Base-by-base conservation (phyloP, 2,888 invertebrate species). In the Latrodectus hesperus region DNA sequence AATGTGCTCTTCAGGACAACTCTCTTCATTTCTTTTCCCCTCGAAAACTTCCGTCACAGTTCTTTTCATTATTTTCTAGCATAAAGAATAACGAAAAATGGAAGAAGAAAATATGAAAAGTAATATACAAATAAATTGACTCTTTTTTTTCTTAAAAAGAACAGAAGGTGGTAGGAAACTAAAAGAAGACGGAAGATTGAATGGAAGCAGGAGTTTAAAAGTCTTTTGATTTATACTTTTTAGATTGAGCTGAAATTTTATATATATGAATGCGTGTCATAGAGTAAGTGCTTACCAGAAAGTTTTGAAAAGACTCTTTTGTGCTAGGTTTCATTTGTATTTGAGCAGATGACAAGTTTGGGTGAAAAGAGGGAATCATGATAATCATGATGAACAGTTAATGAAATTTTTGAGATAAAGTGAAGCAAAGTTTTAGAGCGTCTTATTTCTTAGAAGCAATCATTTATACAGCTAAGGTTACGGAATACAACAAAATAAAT, bases 111-210 rank as follows among this genome's bases (percentile, higher is more conserved):
- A 68, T 17, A 12, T 26, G 73, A 74, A 73, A 81, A 81, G 75
- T 75, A 82, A 82, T 75, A 82, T 67, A 38, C 82, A 49, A 38
- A 82, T 70, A 75, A 75, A 75, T 75, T 82, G 82, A 82, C 82
- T 82, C 60, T 70, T 82, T 82, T 60, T 75, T 51, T 67, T 12
- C 6, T 12, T 16, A 60, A 60, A 16, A 55, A 60, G n/a, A 16
- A 16, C 11, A 60, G n/a, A n/a, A 60, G n/a, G 55, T 14, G 60
- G 60, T 16, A 14, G n/a, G 10, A 60, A 60, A 60, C n/a, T 0
- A 16, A 16, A 60, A 60, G 11, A 38, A 38, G 38, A 38, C 38
- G 38, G 38, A 38, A 38, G 4, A 3, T 38, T 38, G 38, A 38
- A 38, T 38, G 38, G 38, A 38, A 38, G 38, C 5, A 17, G 72